These are phyloP conservation scores for Oxycera nigricornis DNA, from an alignment of 2,888 invertebrate species.

Conservation along the genomic window DNA sequence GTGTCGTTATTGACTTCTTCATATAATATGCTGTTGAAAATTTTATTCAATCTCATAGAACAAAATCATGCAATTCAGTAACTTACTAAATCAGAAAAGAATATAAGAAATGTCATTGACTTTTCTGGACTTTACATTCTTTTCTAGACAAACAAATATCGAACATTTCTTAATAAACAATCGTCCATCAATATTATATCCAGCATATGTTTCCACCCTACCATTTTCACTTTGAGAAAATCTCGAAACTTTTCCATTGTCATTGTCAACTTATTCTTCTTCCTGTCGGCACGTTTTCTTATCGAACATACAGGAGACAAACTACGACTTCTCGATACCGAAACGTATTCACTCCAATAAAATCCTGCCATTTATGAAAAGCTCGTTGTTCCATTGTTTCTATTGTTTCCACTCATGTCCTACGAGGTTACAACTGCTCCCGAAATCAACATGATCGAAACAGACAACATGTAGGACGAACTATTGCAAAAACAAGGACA, in stretches of 20 bases:
- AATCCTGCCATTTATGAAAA: neutral
- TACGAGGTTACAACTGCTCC: neutral
- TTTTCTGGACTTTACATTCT: too few relatives aligned
- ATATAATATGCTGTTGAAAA: too few relatives aligned
- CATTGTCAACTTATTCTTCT: neutral
- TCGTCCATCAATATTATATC: too few relatives aligned
- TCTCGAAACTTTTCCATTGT: neutral
- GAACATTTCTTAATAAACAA: too few relatives aligned
- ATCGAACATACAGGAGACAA: neutral
- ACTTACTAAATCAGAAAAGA: too few relatives aligned
- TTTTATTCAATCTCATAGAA: too few relatives aligned
- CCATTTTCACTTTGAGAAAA: neutral
- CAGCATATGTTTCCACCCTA: too few relatives aligned
- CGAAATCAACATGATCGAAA: neutral
- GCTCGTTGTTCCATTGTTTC: neutral
- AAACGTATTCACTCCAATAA: neutral
- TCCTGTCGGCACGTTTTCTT: neutral
- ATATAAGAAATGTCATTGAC: too few relatives aligned
- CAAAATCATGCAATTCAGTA: too few relatives aligned
- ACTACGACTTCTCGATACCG: neutral
- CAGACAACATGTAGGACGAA: neutral
- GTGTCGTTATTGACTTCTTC: too few relatives aligned
- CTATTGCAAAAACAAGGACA: neutral
- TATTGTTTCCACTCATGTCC: neutral
- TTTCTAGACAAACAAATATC: too few relatives aligned